Percentiles rank a stretch among this genome's conserved stretches.
Conservation (phyloP, 2,797 vertebrate genomes). For the Sebastolobus altivelis region DNA sequence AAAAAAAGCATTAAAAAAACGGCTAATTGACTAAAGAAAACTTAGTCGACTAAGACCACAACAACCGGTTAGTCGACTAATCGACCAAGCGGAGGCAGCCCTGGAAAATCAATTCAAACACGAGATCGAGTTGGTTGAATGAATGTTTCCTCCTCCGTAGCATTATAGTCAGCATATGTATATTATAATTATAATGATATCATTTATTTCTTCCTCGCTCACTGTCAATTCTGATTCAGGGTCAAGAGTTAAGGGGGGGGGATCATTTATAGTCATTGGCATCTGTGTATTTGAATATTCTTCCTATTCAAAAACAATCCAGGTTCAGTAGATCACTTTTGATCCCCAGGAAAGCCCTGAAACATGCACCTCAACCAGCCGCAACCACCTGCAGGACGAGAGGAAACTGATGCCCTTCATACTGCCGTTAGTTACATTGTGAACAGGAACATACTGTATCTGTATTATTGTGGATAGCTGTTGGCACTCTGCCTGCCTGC, state of each 20-base stretch:
- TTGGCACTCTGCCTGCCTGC: constrained; percentile 20
- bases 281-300: background rate
- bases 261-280: background rate
- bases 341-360: too few species aligned
- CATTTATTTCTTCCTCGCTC: too few species aligned
- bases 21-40: too few species aligned
- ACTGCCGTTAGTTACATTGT: background rate
- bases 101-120: too few species aligned
- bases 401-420: constrained; percentile 1
- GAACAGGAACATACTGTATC: constrained; percentile 11
- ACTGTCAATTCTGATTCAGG: too few species aligned
- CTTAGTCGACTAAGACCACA: too few species aligned
- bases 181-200: too few species aligned
- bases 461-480: constrained; percentile 10
- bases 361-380: background rate
- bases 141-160: background rate
- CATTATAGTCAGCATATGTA: too few species aligned
- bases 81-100: too few species aligned
- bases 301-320: background rate
- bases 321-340: background rate
- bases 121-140: too few species aligned
- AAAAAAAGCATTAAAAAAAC: too few species aligned
- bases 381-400: background rate
- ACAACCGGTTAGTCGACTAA: too few species aligned
- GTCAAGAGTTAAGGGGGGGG: background rate